Base-by-base conservation (phyloP, 2,113 vertebrate genomes). In the Daphoenositta chrysoptera region DNA sequence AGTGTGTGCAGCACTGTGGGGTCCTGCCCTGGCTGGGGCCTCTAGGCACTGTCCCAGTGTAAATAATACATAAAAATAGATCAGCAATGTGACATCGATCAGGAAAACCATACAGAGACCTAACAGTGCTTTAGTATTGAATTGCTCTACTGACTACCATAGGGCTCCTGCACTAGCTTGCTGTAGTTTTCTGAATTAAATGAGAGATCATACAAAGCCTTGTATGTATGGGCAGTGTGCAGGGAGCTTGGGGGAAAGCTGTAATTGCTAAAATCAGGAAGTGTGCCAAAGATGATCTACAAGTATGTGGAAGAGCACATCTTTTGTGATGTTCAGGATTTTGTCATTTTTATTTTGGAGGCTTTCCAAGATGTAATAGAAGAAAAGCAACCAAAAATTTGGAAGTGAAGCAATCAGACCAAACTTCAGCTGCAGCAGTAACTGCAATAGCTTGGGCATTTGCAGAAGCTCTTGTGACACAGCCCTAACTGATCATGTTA, bases 31-130 rank as follows among this genome's bases (percentile, higher is more conserved):
- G 54, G 53, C n/a, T 87, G 63, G 61, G 61, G 83, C 85, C 88
- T 90, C 75, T 50, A 88, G 85, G 85, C 85, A 89, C n/a, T 95
- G n/a, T 88, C 64, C 85, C 85, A 93, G 61, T 81, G 57, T 90
- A 96, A 97, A 95, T 93, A 92, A 81, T 86, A 40, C n/a, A 84
- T 89, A 91, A 93, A 94, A 89, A 94, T 91, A 95, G 68, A 93
- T 91, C 64, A 95, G n/a, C 56, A 89, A 40, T n/a, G 30, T 84
- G 76, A 77, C 69, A 84, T 92, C 4, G 9, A 61, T 76, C 73
- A 70, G 47, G 42, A 58, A 96, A 92, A 87, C 39, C 30, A 35
- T 82, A 61, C 61, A 61, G 83, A 78, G 45, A 73, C 23, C 19
- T 85, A 83, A 21, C 17, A 83, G 66, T 70, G 44, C 27, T 86